Percentiles rank a stretch among this genome's conserved stretches.
Evolutionary conservation across 2,888 invertebrate species (phyloP).

Genomic region (Leucophenga montana): DNA sequence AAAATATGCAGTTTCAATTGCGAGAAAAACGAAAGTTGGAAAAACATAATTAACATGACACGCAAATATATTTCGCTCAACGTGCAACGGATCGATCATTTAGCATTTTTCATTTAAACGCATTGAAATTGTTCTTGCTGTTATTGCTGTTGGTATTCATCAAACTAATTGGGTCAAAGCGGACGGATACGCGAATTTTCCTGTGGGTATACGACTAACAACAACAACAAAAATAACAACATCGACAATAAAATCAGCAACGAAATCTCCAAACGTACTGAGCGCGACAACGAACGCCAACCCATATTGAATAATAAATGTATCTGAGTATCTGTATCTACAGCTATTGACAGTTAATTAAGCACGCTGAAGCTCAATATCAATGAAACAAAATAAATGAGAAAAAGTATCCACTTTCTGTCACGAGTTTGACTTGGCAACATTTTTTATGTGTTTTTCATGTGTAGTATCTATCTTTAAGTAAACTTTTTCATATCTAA

Average conservation of each 20-base stretch:
- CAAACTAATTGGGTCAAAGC: constrained; percentile 10
- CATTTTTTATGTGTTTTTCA: background rate
- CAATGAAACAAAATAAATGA: no score
- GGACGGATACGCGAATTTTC: constrained; percentile 1
- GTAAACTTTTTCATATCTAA: background rate
- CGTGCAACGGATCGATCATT: constrained; percentile 15
- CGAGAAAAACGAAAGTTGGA: constrained; percentile 7
- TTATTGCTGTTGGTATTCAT: background rate
- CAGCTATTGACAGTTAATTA: constrained; percentile 25
- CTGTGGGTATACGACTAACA: background rate
- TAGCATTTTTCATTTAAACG: constrained; percentile 11
- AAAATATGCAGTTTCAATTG: constrained; percentile 12
- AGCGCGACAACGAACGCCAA: background rate
- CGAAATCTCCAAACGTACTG: constrained; percentile 1
- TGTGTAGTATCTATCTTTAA: background rate
- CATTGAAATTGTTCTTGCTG: background rate
- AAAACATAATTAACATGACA: background rate
- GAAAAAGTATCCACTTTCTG: no score
- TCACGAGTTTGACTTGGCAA: background rate
- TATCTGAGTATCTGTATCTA: background rate
- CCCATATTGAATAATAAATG: constrained; percentile 15
- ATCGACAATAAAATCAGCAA: background rate
- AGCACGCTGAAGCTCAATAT: background rate
- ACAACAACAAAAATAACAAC: background rate
- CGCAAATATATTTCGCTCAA: background rate